Percentiles rank a stretch among this genome's conserved stretches.
These are phyloP conservation scores for Heterotis niloticus DNA, from an alignment of 2,113 vertebrate genomes.

Conservation along the genomic window DNA sequence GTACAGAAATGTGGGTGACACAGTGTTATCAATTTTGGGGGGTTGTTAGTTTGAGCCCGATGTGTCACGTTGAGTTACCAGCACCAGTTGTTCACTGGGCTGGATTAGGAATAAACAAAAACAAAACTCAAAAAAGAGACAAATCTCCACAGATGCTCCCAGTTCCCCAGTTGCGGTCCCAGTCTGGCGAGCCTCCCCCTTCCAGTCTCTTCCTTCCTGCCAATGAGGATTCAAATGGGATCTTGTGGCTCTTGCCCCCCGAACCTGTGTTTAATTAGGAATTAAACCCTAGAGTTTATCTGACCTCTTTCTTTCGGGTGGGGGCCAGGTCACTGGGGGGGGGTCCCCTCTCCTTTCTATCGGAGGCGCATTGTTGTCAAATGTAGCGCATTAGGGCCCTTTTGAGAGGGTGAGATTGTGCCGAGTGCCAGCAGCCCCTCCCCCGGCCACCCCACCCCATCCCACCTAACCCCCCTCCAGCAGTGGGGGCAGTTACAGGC, in stretches of 20 bases:
- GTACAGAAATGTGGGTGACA: too few relatives aligned
- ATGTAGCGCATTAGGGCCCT: conserved; percentile 35
- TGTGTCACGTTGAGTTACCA: too few relatives aligned
- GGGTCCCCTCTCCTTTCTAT: conserved; percentile 18
- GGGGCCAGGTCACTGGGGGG: neutral
- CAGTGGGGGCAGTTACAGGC: conserved; percentile 73
- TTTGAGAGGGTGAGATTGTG: conserved; percentile 59
- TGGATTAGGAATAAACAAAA: too few relatives aligned
- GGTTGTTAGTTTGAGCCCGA: too few relatives aligned
- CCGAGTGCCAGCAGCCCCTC: conserved; percentile 56
- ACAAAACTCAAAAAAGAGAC: too few relatives aligned
- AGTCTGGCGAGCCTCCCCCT: neutral
- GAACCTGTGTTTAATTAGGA: conserved; percentile 30
- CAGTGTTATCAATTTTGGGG: too few relatives aligned
- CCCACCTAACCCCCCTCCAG: conserved; percentile 44
- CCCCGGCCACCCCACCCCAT: conserved; percentile 54
- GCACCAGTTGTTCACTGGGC: too few relatives aligned
- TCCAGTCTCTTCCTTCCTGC: neutral
- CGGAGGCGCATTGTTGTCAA: conserved; percentile 35
- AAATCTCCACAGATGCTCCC: too few relatives aligned
- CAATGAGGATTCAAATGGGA: neutral
- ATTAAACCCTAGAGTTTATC: conserved; percentile 37
- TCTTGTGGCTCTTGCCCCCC: neutral
- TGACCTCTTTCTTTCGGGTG: conserved; percentile 32
- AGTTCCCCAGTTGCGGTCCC: too few relatives aligned